Base-by-base conservation (phyloP, 2,113 vertebrate genomes). In the Probosciger aterrimus region DNA sequence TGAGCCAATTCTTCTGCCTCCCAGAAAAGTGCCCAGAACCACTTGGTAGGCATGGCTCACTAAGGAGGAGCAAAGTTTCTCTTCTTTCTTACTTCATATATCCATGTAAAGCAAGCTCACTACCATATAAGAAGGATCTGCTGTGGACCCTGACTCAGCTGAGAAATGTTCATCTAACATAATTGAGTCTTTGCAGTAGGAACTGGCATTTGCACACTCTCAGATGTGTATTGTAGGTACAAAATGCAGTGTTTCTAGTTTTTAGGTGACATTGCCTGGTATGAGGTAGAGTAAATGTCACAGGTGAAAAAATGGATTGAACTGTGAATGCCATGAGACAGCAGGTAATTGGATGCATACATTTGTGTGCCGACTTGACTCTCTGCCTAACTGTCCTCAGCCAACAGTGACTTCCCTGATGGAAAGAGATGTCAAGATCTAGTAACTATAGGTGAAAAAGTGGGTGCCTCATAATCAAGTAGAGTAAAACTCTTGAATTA, bases 291-390 rank as follows among this genome's bases (percentile, higher is more conserved):
- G 27, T 78, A 78, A 62, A n/a, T 52, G 24, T 39, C 1, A 1
- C 0, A 76, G 35, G 17, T 64, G 31, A 85, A 82, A 79, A 88
- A 64, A 35, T n/a, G 0, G 19, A 15, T 57, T 53, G 30, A 64
- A 16, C 22, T 64, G 31, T 82, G 67, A 28, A 46, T 76, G 35
- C 31, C 33, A 43, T 1, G 10, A 52, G 11, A 33, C 10, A 2
- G 23, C 35, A 70, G 74, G 35, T 67, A 91, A 22, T 17, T 14
- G 43, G 20, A 41, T 75, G 14, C 17, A 18, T 19, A 11, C 0
- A 0, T n/a, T 3, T 80, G 15, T 2, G 1, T 0, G 0, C 23
- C 2, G 6, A 25, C 8, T 7, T 59, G 33, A 37, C 9, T 83
- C 92, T 77, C 31, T 80, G 27, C 39, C 47, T 47, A 3, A 14